Conservation (phyloP, 2,797 vertebrate genomes). For the Hirundo rustica region DNA sequence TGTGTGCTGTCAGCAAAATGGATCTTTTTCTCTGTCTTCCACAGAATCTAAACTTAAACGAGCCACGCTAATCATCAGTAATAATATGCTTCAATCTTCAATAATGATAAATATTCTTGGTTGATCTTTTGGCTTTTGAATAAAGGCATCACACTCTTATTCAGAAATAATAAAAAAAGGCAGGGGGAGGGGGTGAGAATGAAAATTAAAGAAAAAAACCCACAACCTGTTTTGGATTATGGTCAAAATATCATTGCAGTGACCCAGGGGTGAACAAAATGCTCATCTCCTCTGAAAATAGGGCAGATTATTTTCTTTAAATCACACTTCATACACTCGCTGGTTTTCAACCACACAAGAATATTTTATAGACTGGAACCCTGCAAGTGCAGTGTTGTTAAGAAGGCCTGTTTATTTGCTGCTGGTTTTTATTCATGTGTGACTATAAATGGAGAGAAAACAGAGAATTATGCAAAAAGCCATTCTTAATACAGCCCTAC, state of each 20-base stretch:
- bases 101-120: neutral
- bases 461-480: neutral
- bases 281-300: neutral
- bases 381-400: neutral
- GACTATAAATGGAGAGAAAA: neutral
- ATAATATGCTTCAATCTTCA: neutral
- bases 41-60: neutral
- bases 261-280: neutral
- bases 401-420: neutral
- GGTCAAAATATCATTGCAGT: neutral
- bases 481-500: neutral
- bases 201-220: neutral
- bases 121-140: neutral
- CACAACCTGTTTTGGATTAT: neutral
- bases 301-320: neutral
- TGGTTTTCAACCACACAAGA: neutral
- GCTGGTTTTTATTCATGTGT: neutral
- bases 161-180: neutral
- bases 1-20: neutral
- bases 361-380: neutral
- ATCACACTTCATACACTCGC: neutral
- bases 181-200: fast-evolving
- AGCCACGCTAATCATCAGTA: neutral
- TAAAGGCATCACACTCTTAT: neutral
- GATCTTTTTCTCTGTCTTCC: neutral